These are phyloP conservation scores for Graptemys geographica DNA, from an alignment of 2,797 vertebrate species.

Conservation along the genomic window DNA sequence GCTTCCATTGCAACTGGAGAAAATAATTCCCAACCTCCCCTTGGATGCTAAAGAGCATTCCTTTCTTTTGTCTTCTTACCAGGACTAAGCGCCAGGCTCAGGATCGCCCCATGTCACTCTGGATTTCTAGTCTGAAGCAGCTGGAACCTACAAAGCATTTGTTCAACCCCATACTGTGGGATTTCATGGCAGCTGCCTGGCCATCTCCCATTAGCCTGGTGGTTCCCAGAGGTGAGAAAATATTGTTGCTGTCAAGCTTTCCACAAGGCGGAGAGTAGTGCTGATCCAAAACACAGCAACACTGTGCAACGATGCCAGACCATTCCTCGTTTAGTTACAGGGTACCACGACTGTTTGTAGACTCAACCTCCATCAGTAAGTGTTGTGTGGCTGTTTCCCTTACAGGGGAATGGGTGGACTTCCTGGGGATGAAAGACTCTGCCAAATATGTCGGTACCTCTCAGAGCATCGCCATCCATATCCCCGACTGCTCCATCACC, in stretches of 20 bases:
- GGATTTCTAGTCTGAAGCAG: constrained; percentile 91
- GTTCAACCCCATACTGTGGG: constrained; percentile 88
- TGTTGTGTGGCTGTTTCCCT: neutral
- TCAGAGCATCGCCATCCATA: constrained; percentile 90
- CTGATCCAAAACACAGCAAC: neutral
- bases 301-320: neutral
- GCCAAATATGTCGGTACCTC: constrained; percentile 90
- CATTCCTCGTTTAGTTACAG: fast-evolving
- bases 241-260: neutral
- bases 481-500: constrained; percentile 90
- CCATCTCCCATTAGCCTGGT: constrained; percentile 93
- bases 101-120: constrained; percentile 92
- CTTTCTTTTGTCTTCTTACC: neutral
- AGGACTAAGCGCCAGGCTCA: constrained; percentile 91
- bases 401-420: constrained; percentile 90
- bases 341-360: fast-evolving
- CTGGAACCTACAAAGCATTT: constrained; percentile 88
- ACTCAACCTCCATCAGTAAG: fast-evolving
- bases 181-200: constrained; percentile 93
- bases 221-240: constrained; percentile 86
- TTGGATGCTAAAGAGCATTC: neutral
- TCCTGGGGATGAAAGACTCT: constrained; percentile 88
- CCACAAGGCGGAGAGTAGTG: neutral
- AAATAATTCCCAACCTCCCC: neutral
- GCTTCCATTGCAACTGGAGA: neutral